Evolutionary conservation across 2,113 vertebrate genomes (phyloP), one percentile per base, ranked within the genome.

Genomic region (Eleginops maclovinus): DNA sequence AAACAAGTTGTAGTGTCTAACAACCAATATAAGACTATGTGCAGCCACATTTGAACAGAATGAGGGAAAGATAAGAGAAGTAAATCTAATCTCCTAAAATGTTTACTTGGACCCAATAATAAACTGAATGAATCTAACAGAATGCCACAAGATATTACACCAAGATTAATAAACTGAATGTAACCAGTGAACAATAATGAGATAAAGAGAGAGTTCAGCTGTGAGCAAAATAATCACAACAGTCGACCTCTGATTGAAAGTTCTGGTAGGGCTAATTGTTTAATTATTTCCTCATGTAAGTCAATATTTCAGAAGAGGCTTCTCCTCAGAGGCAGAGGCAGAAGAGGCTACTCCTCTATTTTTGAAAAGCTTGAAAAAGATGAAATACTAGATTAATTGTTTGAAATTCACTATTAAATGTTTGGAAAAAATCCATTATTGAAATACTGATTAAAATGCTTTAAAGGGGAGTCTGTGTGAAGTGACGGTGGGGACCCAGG

Each of bases 11-110:
- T 53, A 22, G 54, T 63, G 46, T 50, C 54, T 71, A 74, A 5
- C 88, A 87, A 79, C 61, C 65, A 82, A 76, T 81, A 66, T 28
- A 65, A 80, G 71, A 63, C 70, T 31, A 41, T 56, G 47, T 43
- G 51, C 51, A 40, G 70, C 69, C 78, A 54, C 69, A 69, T 63
- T 60, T 88, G 61, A 89, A 85, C 46, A 61, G 51, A 69, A 31
- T 66, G 36, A 59, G 31, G 22, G 58, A 46, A 22, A 64, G 55
- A 70, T 75, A 73, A 73, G 72, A 31, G 77, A 49, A 72, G 56
- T 21, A 51, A 78, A 63, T 44, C 4, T 26, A 63, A 28, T 69
- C 40, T 53, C 17, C 55, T 31, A 9, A 12, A 46, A 28, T 63
- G 60, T 66, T 84, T 46, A 55, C 40, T 15, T 21, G 36, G 15